Percentiles rank a stretch among this genome's conserved stretches.
Evolutionary conservation across 2,797 vertebrate genomes (phyloP).

Genomic region (Triplophysa bombifrons): DNA sequence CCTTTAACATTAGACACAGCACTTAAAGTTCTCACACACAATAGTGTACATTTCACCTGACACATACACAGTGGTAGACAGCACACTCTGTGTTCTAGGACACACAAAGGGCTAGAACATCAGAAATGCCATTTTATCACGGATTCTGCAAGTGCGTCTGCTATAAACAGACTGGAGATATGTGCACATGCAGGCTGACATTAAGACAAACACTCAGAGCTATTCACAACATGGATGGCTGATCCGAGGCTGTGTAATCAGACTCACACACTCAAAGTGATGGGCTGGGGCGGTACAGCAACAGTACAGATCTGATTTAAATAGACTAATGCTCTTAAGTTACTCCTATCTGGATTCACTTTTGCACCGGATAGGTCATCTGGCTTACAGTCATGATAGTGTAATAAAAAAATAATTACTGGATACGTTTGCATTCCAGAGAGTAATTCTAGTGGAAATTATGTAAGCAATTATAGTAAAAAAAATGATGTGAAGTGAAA

Average conservation of each 20-base stretch:
- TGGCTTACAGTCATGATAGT: slow-evolving; percentile 2
- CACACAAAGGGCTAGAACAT: background rate
- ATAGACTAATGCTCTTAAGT: slow-evolving; percentile 9
- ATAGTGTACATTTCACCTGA: slow-evolving; percentile 3
- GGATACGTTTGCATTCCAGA: background rate
- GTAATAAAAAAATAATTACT: background rate
- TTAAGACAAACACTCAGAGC: slow-evolving; percentile 31
- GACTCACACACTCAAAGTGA: slow-evolving; percentile 26
- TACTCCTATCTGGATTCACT: slow-evolving; percentile 14
- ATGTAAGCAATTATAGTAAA: background rate
- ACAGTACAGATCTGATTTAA: slow-evolving; percentile 30
- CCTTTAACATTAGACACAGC: slow-evolving; percentile 76
- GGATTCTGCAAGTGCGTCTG: slow-evolving; percentile 9
- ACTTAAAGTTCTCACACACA: slow-evolving; percentile 66
- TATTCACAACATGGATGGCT: slow-evolving; percentile 18
- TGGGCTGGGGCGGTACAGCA: background rate
- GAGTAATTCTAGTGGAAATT: background rate
- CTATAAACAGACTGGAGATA: slow-evolving; percentile 36
- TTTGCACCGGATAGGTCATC: slow-evolving; percentile 7
- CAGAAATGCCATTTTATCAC: slow-evolving; percentile 18
- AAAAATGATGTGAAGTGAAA: background rate
- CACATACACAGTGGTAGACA: background rate
- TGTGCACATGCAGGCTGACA: slow-evolving; percentile 7
- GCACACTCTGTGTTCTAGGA: slow-evolving; percentile 4
- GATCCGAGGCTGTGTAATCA: slow-evolving; percentile 17